Evolutionary conservation across 2,113 vertebrate species (phyloP).

Genomic region (Xiphophorus maculatus): DNA sequence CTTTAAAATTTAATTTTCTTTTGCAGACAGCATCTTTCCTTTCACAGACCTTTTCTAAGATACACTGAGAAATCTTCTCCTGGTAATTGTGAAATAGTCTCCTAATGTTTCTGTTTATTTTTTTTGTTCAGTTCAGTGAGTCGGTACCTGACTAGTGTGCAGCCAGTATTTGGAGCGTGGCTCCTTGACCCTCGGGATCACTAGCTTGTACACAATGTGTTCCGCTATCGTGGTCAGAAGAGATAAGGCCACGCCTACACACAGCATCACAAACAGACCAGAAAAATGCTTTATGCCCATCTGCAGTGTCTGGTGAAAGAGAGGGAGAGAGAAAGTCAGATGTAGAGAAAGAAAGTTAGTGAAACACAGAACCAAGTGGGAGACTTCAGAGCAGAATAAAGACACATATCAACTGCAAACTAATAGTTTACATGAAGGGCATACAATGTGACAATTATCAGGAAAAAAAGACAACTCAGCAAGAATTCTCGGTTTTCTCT

Average conservation of each 20-base stretch:
- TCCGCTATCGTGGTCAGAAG: constrained; percentile 94
- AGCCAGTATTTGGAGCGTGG: constrained; percentile 94
- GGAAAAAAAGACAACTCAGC: too few relatives aligned
- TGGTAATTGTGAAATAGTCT: background rate
- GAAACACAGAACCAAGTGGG: background rate
- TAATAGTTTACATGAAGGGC: too few relatives aligned
- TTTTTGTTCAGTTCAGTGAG: background rate
- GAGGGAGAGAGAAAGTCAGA: background rate
- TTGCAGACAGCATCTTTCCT: background rate
- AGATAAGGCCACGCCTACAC: constrained; percentile 90
- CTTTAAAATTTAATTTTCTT: background rate
- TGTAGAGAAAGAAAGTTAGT: background rate
- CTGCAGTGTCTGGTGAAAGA: constrained; percentile 87
- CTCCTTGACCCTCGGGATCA: constrained; percentile 91
- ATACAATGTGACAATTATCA: background rate
- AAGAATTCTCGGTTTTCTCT: too few relatives aligned
- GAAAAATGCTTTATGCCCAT: constrained; percentile 99
- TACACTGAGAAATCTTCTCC: background rate
- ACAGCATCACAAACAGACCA: constrained; percentile 95
- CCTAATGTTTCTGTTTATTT: background rate
- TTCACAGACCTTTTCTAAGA: background rate
- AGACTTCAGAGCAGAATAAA: background rate
- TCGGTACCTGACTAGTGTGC: constrained; percentile 93
- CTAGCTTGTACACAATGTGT: constrained; percentile 89
- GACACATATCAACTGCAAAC: too few relatives aligned